Base-by-base conservation (phyloP, 2,113 vertebrate species). In the human (Homo sapiens) region DNA sequence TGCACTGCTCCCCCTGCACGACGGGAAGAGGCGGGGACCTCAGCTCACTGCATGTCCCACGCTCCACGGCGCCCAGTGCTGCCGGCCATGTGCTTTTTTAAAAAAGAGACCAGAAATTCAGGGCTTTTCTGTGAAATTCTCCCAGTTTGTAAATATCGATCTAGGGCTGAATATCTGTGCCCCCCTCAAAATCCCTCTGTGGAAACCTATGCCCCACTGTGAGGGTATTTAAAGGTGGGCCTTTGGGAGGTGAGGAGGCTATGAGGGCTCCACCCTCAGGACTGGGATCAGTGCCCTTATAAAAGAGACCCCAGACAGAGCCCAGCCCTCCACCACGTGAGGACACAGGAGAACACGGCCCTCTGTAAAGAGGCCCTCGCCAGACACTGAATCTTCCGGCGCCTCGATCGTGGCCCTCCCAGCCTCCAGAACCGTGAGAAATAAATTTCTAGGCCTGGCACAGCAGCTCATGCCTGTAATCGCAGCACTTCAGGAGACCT, bases 11-110 rank as follows among this genome's bases (percentile, higher is more conserved):
- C 2, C 48, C 66, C n/a, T 8, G 45, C 45, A 40, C 2, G 0
- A 17, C 6, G 2, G 20, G 20, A 45, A 20, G 30, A 1, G 22
- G 38, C 10, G n/a, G 32, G 25, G 22, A 2, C 40, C 14, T 25
- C 2, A 13, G 4, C 61, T 20, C 13, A 79, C 59, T 3, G 16
- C 55, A 8, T 16, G 0, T 30, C 7, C n/a, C 23, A 23, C 1
- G 13, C n/a, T 57, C 91, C 9, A 52, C 48, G 43, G 59, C 13
- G 0, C 25, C 16, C 25, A 0, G 4, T 1, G 9, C 2, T 64
- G 57, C 59, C 7, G 23, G 23, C n/a, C 43, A 5, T 10, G 10
- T 14, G n/a, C 32, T 32, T 55, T 30, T 55, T 38, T 59, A 9
- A 23, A 23, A 59, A 59, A 59, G 17, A 30, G 23, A 76, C 64